phyloP scores from a whole-genome alignment of 2,113 vertebrate genomes.

The Cariama cristata region DNA sequence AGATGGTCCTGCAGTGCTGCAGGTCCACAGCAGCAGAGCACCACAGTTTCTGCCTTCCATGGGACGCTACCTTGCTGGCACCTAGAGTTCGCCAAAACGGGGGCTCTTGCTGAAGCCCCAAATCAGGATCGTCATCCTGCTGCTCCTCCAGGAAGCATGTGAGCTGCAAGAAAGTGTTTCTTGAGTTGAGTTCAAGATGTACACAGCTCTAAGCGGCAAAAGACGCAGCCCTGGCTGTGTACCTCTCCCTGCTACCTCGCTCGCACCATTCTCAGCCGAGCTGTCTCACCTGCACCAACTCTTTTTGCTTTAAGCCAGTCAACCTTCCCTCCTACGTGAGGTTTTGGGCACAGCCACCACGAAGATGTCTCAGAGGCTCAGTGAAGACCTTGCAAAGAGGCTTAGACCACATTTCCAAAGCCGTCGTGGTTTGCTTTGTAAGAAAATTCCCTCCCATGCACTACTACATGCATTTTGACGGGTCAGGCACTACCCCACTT shows the following conservation, averaged over 20 bases:
- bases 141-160: not conserved
- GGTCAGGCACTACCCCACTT: not conserved
- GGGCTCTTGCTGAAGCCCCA: not conserved
- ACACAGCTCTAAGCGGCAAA: rapidly evolving
- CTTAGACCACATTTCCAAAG: not conserved
- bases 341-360: not conserved
- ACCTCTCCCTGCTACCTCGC: not conserved
- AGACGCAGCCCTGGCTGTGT: not conserved
- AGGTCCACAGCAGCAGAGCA: not conserved
- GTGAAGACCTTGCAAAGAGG: not conserved
- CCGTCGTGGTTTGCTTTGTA: not conserved
- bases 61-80: too few species aligned
- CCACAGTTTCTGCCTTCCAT: not conserved
- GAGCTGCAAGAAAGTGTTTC: not conserved
- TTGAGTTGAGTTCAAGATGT: not conserved
- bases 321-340: rapidly evolving
- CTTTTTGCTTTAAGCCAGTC: not conserved
- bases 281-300: not conserved
- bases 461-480: not conserved
- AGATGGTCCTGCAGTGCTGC: rapidly evolving
- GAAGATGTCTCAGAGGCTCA: not conserved
- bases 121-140: not conserved
- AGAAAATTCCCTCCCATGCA: not conserved
- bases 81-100: not conserved
- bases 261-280: rapidly evolving